A percentile compares a stretch with the other conserved stretches of the same genome.
Conservation (phyloP, 2,888 invertebrate species). For the Drosophila falleni region DNA sequence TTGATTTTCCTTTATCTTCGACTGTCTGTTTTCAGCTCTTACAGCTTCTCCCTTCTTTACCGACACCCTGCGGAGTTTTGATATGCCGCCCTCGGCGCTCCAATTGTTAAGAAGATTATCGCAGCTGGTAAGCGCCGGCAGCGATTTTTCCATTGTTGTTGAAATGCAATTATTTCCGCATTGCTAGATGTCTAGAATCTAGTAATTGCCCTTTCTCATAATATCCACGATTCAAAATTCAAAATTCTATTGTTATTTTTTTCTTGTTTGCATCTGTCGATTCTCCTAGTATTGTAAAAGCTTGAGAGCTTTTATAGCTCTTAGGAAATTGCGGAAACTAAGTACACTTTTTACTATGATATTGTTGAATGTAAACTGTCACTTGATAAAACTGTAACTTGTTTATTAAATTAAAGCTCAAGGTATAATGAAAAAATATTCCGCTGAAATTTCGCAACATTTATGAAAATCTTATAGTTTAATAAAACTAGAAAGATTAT, state of each 20-base stretch:
- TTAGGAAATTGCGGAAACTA: neutral
- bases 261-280: neutral
- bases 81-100: constrained; percentile 36
- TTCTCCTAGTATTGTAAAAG: neutral
- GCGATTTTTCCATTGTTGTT: constrained; percentile 20
- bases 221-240: neutral
- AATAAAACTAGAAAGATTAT: neutral
- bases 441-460: no score
- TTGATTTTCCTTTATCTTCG: constrained; percentile 28
- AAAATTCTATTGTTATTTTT: neutral
- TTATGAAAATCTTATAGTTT: neutral
- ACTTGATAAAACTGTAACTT: no score
- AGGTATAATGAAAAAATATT: neutral
- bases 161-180: constrained; percentile 30
- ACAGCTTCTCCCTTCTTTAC: neutral
- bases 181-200: constrained; percentile 1
- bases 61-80: constrained; percentile 31
- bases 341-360: neutral
- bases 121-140: constrained; percentile 52
- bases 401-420: neutral
- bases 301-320: neutral
- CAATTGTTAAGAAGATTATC: constrained; percentile 64
- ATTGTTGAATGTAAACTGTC: neutral
- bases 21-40: constrained; percentile 15
- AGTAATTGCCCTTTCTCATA: neutral